These are phyloP conservation scores for Dryadula phaetusa DNA, from an alignment of 2,888 invertebrate species.

Conservation along the genomic window DNA sequence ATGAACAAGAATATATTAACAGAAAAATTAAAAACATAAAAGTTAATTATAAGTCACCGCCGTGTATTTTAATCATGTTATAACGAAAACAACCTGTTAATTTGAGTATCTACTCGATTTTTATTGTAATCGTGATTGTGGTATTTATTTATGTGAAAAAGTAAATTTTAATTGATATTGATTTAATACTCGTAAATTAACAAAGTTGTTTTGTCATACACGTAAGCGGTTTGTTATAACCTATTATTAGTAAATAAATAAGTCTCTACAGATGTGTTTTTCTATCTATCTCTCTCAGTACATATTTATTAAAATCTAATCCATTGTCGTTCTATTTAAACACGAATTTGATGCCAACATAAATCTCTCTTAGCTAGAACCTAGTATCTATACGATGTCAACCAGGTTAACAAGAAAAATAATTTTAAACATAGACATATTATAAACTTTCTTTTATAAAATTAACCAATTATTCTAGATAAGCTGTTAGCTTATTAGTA, in stretches of 20 bases:
- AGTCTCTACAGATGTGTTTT: too few species aligned
- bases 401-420: too few species aligned
- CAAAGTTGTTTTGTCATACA: background rate
- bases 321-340: too few species aligned
- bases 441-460: too few species aligned
- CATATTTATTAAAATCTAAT: too few species aligned
- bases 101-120: background rate
- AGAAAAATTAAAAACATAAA: background rate
- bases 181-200: background rate
- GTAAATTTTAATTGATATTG: background rate
- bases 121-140: background rate
- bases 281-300: too few species aligned
- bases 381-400: too few species aligned
- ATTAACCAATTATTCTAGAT: too few species aligned
- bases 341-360: too few species aligned
- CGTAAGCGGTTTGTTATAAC: background rate
- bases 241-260: background rate
- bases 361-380: too few species aligned
- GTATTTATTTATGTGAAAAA: constrained; percentile 4
- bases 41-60: background rate
- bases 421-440: too few species aligned
- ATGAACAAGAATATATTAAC: background rate
- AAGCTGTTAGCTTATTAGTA: too few species aligned
- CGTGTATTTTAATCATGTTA: background rate
- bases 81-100: constrained; percentile 7